Conservation (phyloP, 2,888 invertebrate genomes). For the Gryllus longicercus region DNA sequence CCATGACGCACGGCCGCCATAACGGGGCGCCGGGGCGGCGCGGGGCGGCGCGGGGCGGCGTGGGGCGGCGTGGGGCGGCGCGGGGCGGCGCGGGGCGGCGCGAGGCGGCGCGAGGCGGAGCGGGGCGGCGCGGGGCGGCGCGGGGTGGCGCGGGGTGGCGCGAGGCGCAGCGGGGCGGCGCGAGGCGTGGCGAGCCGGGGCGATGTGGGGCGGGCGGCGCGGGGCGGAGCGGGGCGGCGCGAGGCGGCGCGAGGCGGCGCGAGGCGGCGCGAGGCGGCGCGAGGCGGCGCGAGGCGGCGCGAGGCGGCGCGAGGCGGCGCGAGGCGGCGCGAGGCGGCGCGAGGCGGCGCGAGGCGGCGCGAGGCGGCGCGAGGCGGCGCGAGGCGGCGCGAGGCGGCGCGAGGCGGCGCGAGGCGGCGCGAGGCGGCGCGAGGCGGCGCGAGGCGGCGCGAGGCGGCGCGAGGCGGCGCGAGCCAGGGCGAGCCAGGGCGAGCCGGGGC, state of each 20-base stretch:
- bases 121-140: too few species aligned
- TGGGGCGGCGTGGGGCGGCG: background rate
- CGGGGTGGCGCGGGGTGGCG: too few species aligned
- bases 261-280: too few species aligned
- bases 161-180: too few species aligned
- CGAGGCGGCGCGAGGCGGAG: too few species aligned
- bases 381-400: background rate
- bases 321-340: background rate
- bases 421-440: too few species aligned
- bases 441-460: too few species aligned
- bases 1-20: conserved; percentile 17
- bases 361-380: background rate
- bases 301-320: background rate
- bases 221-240: background rate
- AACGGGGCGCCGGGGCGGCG: background rate
- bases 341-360: background rate
- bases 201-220: background rate
- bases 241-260: too few species aligned
- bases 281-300: too few species aligned
- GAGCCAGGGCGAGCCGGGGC: background rate
- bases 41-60: background rate
- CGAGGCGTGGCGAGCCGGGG: background rate
- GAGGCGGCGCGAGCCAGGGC: too few species aligned
- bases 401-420: background rate
- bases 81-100: background rate